Evolutionary conservation across 2,797 vertebrate species (phyloP).

Genomic region (Champsocephalus esox): DNA sequence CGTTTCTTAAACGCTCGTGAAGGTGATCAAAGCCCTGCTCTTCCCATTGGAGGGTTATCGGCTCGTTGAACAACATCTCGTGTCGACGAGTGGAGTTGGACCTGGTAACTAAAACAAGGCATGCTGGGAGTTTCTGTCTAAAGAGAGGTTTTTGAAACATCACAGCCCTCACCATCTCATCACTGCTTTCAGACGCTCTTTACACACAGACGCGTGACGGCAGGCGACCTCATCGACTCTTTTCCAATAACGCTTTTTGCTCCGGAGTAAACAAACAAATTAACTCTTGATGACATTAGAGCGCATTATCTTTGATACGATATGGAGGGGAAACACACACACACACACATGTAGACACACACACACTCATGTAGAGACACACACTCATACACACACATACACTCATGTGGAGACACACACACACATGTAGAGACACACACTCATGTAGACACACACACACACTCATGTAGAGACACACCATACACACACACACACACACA

Average conservation of each 20-base stretch:
- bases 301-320: constrained; percentile 29
- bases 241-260: constrained; percentile 16
- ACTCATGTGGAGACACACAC: no score
- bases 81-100: accelerated
- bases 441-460: background rate
- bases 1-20: background rate
- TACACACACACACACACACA: no score
- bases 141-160: no score
- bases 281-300: constrained; percentile 19
- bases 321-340: constrained; percentile 11
- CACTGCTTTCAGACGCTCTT: background rate
- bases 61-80: background rate
- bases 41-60: background rate
- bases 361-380: no score
- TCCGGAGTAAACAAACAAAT: constrained; percentile 22
- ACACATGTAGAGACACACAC: background rate
- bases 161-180: no score
- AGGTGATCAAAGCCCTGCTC: background rate
- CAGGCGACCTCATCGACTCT: no score
- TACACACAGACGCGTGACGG: background rate
- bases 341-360: background rate
- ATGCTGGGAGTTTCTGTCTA: background rate
- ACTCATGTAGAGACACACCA: no score
- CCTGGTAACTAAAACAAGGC: no score
- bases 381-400: no score